Base-by-base conservation (phyloP, 2,888 invertebrate genomes). In the Lepidochrysops patricia region DNA sequence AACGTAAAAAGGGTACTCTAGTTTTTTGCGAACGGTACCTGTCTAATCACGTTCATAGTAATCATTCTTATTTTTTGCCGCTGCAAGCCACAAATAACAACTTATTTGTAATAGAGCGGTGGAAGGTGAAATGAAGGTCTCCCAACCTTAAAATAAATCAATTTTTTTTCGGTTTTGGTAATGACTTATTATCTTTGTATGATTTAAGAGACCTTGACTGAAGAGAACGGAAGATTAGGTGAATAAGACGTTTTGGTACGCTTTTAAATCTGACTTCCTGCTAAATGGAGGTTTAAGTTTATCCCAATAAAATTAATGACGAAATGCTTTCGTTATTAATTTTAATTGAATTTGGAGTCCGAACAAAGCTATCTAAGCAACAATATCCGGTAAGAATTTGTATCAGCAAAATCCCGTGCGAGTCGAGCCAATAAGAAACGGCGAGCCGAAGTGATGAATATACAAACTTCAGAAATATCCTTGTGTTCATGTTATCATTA, bases 1-100 rank as follows among this genome's bases (percentile, higher is more conserved):
- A 12, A 35, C 9, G 19, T 37, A 43, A 43, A 43, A 43, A 43
- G 43, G 43, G 43, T 43, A 43, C 43, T 43, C 43, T 43, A 54
- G 15, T 62, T 62, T 58, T 72, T 66, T 76, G 69, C 68, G 65
- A 63, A 68, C 74, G 62, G 68, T 77, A 75, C 72, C 57, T 60
- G 59, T 60, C 65, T 72, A 76, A 77, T 75, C 75, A 80, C 73
- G 75, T 74, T 67, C 69, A 29, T 29, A 54, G 76, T 76, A 77
- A 79, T 78, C 74, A 75, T 71, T 69, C 64, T 68, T 64, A 70
- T 70, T 74, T 74, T 75, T 75, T 79, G 76, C 77, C 71, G 70
- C 69, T 68, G 71, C 67, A 67, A 67, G 71, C 70, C 68, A 72
- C 73, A 77, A 78, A 79, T 78, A 77, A 78, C 72, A 71, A 72